Percentiles rank a stretch among this genome's conserved stretches.
phyloP scores from a whole-genome alignment of 2,113 vertebrate genomes.

The Bos taurus region ARS-UCD2.0 NC_037353.1:42358001-42358500 shows the following conservation, averaged over 20 bases:
- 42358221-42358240: not conserved
- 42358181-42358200: not conserved
- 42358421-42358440: not conserved
- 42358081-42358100: not conserved
- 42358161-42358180: not conserved
- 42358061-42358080: not conserved
- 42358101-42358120: not conserved
- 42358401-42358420: not conserved
- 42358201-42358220: not conserved
- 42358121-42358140: not conserved
- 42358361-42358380: not conserved
- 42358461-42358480: not conserved
- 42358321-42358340: not conserved
- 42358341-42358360: too few relatives aligned
- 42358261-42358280: not conserved
- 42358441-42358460: not conserved
- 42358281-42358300: not conserved
- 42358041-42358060: not conserved
- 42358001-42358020: not conserved
- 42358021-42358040: not conserved
- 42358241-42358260: not conserved
- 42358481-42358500: not conserved
- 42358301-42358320: not conserved
- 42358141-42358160: not conserved
- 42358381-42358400: not conserved